A percentile compares a stretch with the other conserved stretches of the same genome.
Conservation (phyloP, 2,113 vertebrate genomes). For the Pituophis catenifer region DNA sequence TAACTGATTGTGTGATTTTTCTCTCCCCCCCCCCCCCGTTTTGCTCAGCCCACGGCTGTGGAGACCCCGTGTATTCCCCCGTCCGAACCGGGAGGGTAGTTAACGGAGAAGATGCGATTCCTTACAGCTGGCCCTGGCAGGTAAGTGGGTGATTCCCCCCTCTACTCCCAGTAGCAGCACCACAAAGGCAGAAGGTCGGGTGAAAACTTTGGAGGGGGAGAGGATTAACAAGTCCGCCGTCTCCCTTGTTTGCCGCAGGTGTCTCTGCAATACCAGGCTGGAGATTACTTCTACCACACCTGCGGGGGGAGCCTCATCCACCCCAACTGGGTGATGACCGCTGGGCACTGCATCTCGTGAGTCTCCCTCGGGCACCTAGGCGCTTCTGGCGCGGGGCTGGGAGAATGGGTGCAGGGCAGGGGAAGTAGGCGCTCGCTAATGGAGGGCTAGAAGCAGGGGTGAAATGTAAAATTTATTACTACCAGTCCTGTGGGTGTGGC, state of each 20-base stretch:
- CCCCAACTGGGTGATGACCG: slow-evolving; percentile 65
- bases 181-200: background rate
- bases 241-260: slow-evolving; percentile 39
- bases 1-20: too few species aligned
- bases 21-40: accelerated
- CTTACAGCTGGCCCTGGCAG: background rate
- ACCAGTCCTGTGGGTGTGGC: too few species aligned
- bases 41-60: background rate
- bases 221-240: accelerated
- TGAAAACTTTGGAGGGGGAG: too few species aligned
- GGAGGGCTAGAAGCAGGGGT: background rate
- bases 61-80: accelerated
- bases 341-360: slow-evolving; percentile 66
- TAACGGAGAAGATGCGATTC: background rate
- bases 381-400: accelerated
- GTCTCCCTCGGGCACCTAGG: background rate
- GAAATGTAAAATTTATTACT: too few species aligned
- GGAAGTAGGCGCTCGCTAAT: accelerated
- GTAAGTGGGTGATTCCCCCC: background rate
- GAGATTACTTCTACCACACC: slow-evolving; percentile 27
- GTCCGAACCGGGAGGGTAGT: background rate
- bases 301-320: slow-evolving; percentile 66
- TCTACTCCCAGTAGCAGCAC: background rate
- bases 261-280: slow-evolving; percentile 61
- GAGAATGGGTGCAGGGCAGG: too few species aligned